These are phyloP conservation scores for Toxotes jaculatrix DNA, from an alignment of 2,113 vertebrate genomes.

Conservation along the genomic window DNA sequence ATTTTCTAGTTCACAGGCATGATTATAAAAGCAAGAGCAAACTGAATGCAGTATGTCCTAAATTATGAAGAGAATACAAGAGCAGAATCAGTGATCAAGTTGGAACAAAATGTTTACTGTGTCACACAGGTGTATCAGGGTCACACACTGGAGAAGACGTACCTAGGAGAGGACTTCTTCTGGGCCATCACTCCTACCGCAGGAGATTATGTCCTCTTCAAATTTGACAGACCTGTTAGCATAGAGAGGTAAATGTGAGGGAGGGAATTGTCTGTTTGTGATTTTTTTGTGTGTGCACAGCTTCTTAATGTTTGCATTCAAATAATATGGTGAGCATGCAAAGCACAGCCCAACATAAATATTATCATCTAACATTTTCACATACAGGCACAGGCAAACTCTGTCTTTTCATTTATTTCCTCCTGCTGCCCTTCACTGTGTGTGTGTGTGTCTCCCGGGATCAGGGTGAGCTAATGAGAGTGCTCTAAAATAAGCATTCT, in stretches of 20 bases:
- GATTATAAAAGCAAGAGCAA: background rate
- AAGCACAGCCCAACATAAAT: background rate
- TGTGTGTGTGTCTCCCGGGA: slow-evolving; percentile 50
- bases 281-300: background rate
- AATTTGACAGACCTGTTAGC: slow-evolving; percentile 95
- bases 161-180: slow-evolving; percentile 98
- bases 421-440: slow-evolving; percentile 1
- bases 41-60: background rate
- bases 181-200: slow-evolving; percentile 95
- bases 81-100: background rate
- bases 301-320: background rate
- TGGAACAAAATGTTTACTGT: background rate
- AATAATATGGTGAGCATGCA: background rate
- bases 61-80: background rate
- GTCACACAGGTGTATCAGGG: slow-evolving; percentile 91
- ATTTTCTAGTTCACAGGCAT: background rate
- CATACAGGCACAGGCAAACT: background rate
- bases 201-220: slow-evolving; percentile 96
- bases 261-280: background rate
- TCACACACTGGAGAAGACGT: slow-evolving; percentile 96
- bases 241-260: slow-evolving; percentile 88
- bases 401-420: background rate
- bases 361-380: background rate
- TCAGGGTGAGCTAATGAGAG: slow-evolving; percentile 75
- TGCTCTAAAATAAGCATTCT: slow-evolving; percentile 78